phyloP scores from a whole-genome alignment of 1,140 invertebrate species.

The Metaphire vulgaris region DNA sequence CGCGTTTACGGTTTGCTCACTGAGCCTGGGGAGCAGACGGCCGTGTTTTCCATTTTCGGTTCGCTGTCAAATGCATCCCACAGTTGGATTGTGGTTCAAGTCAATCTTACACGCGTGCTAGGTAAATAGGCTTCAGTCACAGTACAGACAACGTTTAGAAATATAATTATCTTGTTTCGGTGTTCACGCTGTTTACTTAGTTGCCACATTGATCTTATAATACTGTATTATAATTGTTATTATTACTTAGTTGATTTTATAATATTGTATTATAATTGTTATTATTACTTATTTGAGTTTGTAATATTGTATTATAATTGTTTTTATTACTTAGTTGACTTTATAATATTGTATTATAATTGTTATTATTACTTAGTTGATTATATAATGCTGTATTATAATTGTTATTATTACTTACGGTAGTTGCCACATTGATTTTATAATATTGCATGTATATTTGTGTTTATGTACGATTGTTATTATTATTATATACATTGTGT shows the following conservation, averaged over 20 bases:
- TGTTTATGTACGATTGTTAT: too few relatives aligned
- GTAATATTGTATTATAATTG: too few relatives aligned
- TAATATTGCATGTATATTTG: too few relatives aligned
- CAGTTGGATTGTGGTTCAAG: slow-evolving; percentile 79
- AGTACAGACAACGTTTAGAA: background rate
- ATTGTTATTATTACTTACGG: too few relatives aligned
- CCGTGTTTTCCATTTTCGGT: slow-evolving; percentile 83
- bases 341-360: too few relatives aligned
- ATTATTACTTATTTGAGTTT: background rate
- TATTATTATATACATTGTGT: too few relatives aligned
- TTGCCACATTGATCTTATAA: background rate
- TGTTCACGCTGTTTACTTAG: background rate
- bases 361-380: too few relatives aligned
- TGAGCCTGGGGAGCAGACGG: slow-evolving; percentile 83
- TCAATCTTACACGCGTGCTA: slow-evolving; percentile 69
- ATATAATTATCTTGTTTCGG: background rate
- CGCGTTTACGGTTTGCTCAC: slow-evolving; percentile 78
- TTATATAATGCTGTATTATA: too few relatives aligned
- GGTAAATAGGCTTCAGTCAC: too few relatives aligned
- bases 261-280: background rate
- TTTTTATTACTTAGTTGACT: too few relatives aligned
- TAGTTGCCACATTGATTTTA: too few relatives aligned
- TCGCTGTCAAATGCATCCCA: slow-evolving; percentile 63
- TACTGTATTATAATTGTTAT: background rate
- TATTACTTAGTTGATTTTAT: background rate